Evolutionary conservation across 2,113 vertebrate genomes (phyloP).

Genomic region (Anser cygnoides): DNA sequence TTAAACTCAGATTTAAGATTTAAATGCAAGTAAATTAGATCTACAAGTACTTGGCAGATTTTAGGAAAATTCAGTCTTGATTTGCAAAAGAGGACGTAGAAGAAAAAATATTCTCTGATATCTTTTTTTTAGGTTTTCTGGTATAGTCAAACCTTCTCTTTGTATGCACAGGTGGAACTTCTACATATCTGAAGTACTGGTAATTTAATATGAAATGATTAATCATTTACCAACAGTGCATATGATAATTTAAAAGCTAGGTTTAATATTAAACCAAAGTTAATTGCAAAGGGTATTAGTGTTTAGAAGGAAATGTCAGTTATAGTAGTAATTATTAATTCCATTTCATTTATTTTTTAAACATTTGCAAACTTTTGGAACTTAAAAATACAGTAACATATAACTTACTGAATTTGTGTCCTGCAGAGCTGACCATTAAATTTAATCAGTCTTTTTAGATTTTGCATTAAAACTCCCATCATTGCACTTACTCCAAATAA

Average conservation of each 20-base stretch:
- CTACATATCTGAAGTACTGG: neutral
- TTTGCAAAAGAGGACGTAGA: neutral
- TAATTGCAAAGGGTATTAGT: neutral
- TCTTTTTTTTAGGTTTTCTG: constrained; percentile 6
- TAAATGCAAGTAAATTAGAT: neutral
- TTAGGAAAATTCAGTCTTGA: neutral
- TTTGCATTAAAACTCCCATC: neutral
- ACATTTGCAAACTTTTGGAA: neutral
- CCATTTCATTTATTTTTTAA: neutral
- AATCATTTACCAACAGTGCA: neutral
- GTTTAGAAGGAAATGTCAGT: neutral
- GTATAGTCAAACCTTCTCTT: neutral
- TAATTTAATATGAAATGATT: neutral
- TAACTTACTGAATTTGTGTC: neutral
- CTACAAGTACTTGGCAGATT: neutral
- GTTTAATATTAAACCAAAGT: neutral
- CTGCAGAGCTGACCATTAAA: neutral
- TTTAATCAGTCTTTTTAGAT: neutral
- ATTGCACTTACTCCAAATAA: neutral
- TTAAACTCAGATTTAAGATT: neutral
- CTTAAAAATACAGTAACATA: neutral
- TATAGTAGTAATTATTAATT: neutral
- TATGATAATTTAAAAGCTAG: neutral
- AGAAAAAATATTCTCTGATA: neutral
- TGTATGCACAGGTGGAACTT: neutral